Conservation (phyloP, 1,140 invertebrate species). For the Zaprionus taronus region DNA sequence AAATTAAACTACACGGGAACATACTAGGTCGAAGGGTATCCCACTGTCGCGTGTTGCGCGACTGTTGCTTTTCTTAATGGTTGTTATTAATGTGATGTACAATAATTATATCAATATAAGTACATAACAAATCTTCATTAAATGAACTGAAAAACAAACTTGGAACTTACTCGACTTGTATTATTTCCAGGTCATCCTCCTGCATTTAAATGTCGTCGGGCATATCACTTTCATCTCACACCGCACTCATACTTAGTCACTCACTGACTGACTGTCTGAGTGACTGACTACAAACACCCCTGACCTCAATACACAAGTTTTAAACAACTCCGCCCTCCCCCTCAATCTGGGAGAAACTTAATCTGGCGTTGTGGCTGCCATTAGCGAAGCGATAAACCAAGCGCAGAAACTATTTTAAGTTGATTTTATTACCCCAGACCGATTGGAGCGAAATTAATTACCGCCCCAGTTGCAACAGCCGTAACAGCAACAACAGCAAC, state of each 20-base stretch:
- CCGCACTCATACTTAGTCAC: background rate
- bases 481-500: slow-evolving; percentile 6
- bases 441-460: slow-evolving; percentile 65
- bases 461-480: slow-evolving; percentile 42
- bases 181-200: slow-evolving; percentile 8
- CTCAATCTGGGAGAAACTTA: slow-evolving; percentile 26
- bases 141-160: background rate
- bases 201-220: slow-evolving; percentile 10
- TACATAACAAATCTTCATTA: background rate
- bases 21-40: too few species aligned
- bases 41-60: too few species aligned
- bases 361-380: slow-evolving; percentile 27
- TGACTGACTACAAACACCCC: slow-evolving; percentile 20
- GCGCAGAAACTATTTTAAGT: slow-evolving; percentile 44
- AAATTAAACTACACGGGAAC: too few species aligned
- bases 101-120: too few species aligned
- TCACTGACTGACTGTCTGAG: background rate
- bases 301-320: slow-evolving; percentile 61
- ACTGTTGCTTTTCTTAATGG: too few species aligned
- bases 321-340: slow-evolving; percentile 28
- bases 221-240: slow-evolving; percentile 48
- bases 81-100: too few species aligned
- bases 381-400: slow-evolving; percentile 41
- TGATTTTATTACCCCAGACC: slow-evolving; percentile 37
- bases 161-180: background rate